phyloP scores from a whole-genome alignment of 2,113 vertebrate genomes.

The Kobus ellipsiprymnus region DNA sequence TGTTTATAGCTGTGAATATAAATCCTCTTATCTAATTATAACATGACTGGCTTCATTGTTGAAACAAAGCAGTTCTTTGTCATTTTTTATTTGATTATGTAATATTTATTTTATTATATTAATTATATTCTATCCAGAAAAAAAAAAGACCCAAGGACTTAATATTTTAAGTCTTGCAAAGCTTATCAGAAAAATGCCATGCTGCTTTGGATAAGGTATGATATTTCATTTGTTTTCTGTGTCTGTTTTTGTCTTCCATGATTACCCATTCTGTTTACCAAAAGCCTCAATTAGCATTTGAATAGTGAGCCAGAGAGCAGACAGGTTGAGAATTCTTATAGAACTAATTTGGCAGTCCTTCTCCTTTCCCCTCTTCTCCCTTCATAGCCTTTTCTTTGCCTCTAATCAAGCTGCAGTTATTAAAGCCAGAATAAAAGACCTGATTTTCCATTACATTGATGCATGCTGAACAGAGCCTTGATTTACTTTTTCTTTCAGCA shows the following conservation, averaged over 20 bases:
- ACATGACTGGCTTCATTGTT: slow-evolving; percentile 85
- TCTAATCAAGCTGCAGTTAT: slow-evolving; percentile 86
- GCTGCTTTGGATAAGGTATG: slow-evolving; percentile 80
- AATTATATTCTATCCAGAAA: slow-evolving; percentile 71
- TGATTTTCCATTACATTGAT: slow-evolving; percentile 85
- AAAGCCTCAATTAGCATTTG: slow-evolving; percentile 88
- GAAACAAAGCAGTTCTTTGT: slow-evolving; percentile 77
- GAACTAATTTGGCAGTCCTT: slow-evolving; percentile 84
- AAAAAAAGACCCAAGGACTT: slow-evolving; percentile 69
- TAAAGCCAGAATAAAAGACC: slow-evolving; percentile 84
- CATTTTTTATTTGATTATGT: slow-evolving; percentile 79
- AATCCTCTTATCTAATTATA: slow-evolving; percentile 89
- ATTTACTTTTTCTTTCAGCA: slow-evolving; percentile 83
- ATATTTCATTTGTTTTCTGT: slow-evolving; percentile 83
- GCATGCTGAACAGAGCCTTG: slow-evolving; percentile 80
- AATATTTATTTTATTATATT: slow-evolving; percentile 82
- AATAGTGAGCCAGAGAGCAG: slow-evolving; percentile 83
- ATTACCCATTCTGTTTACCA: slow-evolving; percentile 87
- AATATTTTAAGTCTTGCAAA: slow-evolving; percentile 74
- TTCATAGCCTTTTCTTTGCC: slow-evolving; percentile 75
- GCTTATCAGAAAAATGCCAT: slow-evolving; percentile 78
- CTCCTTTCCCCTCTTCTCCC: slow-evolving; percentile 65
- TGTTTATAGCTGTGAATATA: slow-evolving; percentile 83
- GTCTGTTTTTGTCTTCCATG: slow-evolving; percentile 84
- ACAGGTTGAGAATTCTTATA: slow-evolving; percentile 86